Evolutionary conservation across 2,113 vertebrate species (phyloP).

Genomic region (Pagrus major): DNA sequence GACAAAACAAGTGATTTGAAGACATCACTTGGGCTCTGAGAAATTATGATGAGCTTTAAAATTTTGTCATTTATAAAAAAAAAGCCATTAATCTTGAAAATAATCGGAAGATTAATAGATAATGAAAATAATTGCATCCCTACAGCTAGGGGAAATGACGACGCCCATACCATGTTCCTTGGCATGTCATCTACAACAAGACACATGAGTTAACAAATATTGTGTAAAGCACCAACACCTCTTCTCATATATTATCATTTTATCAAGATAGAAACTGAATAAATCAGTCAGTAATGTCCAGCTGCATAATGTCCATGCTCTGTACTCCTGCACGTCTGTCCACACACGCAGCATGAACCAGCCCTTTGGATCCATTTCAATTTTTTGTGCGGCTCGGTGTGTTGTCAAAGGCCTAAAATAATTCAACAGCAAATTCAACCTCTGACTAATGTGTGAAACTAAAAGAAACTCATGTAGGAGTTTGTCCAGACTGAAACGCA

Average conservation of each 20-base stretch:
- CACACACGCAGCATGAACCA: slow-evolving; percentile 1
- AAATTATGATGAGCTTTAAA: too few species aligned
- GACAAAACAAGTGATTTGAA: too few species aligned
- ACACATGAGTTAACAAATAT: background rate
- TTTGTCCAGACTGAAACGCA: background rate
- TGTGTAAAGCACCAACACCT: background rate
- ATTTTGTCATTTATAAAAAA: too few species aligned
- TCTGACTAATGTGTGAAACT: background rate
- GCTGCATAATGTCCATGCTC: background rate
- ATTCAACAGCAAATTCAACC: background rate
- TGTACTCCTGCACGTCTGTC: background rate
- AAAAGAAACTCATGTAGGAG: background rate
- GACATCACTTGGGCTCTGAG: too few species aligned
- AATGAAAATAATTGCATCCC: too few species aligned
- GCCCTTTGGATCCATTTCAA: background rate
- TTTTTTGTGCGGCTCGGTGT: background rate
- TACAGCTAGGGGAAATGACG: background rate
- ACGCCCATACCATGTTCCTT: background rate
- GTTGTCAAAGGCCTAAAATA: background rate
- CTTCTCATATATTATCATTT: background rate
- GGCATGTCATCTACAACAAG: background rate
- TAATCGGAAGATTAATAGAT: too few species aligned
- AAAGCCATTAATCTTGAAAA: too few species aligned
- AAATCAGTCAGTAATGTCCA: background rate
- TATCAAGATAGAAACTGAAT: background rate